Base-by-base conservation (phyloP, 2,888 invertebrate species). In the Rhingia campestris region DNA sequence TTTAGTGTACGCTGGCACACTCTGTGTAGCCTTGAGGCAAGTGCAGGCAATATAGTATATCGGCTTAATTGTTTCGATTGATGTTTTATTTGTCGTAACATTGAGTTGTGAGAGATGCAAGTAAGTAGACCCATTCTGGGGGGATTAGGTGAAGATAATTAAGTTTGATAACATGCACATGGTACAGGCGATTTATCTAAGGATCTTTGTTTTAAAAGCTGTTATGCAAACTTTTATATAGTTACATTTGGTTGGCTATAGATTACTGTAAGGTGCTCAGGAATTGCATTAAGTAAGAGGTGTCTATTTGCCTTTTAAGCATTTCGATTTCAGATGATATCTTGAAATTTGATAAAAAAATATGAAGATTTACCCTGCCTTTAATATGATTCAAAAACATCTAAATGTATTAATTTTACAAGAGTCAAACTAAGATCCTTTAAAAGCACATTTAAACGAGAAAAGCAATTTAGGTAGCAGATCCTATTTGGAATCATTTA, bases 1-100 rank as follows among this genome's bases (percentile, higher is more conserved):
- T 66, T 49, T 37, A 37, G 56, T 58, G n/a, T 61, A 64, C 33
- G 58, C 45, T 59, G 63, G 6, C 47, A 30, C 56, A 22, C 22
- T 22, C 22, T 22, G 22, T 22, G 22, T 79, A 35, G 58, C 80
- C 84, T 64, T 39, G 41, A 69, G 80, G 84, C 80, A 53, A 58
- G 61, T 53, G 49, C 43, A 51, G 53, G 61, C 59, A 33, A 49
- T n/a, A 6, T 45, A 22, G 63, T 64, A 37, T 4, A 32, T 14
- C 35, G n/a, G 53, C 67, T 63, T 79, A 75, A 84, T 84, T 79
- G 82, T 63, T 69, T 84, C 59, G 58, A 79, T 74, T 69, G 79
- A 53, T 79, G 74, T 84, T 84, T 63, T 79, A 69, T 84, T 84
- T 84, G 69, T 54, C 59, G 51, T 79, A 53, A 79, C 58, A 69